Conservation (phyloP, 2,888 invertebrate species). For the Tethea ocularis region DNA sequence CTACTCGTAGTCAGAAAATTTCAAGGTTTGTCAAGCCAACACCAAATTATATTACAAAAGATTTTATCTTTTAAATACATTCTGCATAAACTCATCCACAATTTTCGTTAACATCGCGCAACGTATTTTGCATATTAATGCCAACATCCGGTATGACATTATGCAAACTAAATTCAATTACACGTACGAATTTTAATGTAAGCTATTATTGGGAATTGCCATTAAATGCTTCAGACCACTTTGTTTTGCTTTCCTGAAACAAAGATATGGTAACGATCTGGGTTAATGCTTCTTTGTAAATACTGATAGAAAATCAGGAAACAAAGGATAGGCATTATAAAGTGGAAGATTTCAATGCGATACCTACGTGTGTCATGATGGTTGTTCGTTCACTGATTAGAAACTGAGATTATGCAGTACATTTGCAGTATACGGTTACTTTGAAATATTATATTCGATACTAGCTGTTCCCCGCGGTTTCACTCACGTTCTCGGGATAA, state of each 20-base stretch:
- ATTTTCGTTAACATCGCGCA: conserved; percentile 29
- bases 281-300: background rate
- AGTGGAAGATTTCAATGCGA: background rate
- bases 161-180: conserved; percentile 55
- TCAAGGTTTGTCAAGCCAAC: too few species aligned
- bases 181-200: conserved; percentile 38
- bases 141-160: conserved; percentile 36
- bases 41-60: background rate
- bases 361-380: background rate
- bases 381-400: background rate
- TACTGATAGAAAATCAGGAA: background rate
- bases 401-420: too few species aligned
- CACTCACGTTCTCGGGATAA: too few species aligned
- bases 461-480: too few species aligned
- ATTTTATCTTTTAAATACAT: background rate
- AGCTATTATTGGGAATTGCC: conserved; percentile 23
- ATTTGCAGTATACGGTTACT: too few species aligned
- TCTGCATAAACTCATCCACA: conserved; percentile 22
- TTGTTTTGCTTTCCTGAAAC: background rate
- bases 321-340: background rate
- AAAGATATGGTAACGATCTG: background rate
- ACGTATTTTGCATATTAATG: conserved; percentile 40
- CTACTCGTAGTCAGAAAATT: too few species aligned
- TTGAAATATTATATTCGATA: too few species aligned
- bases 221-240: conserved; percentile 17